These are phyloP conservation scores for Frankliniella intonsa DNA, from an alignment of 2,888 invertebrate genomes.

Conservation along the genomic window DNA sequence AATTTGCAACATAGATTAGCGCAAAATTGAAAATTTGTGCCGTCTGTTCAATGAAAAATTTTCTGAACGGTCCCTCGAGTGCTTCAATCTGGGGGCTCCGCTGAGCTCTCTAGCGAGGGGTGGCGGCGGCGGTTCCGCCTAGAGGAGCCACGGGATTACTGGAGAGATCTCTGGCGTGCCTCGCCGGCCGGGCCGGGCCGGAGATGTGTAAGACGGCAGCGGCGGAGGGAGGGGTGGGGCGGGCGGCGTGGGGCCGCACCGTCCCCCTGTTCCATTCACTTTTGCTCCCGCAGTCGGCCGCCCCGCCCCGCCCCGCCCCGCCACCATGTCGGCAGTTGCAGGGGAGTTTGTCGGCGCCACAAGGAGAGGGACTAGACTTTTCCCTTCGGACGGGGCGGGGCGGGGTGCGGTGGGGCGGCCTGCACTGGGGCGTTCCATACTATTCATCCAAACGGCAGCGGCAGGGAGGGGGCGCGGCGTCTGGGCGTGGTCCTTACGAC, in stretches of 20 bases:
- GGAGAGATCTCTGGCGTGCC: background rate
- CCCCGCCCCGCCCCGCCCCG: background rate
- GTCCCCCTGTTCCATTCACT: conserved; percentile 23
- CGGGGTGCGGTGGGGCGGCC: background rate
- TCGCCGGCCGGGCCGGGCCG: background rate
- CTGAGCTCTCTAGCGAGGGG: background rate
- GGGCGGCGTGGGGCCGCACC: background rate
- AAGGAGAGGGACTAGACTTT: background rate
- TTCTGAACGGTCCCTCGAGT: background rate
- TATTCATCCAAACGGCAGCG: background rate
- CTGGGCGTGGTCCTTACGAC: background rate
- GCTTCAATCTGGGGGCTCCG: background rate
- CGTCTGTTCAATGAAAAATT: too few relatives aligned
- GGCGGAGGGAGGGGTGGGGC: background rate
- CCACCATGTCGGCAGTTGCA: conserved; percentile 1
- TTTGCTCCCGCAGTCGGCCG: background rate
- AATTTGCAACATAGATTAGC: too few relatives aligned
- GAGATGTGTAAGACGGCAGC: too few relatives aligned
- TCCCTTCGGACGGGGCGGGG: background rate
- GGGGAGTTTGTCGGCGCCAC: conserved; percentile 8
- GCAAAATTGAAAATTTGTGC: too few relatives aligned
- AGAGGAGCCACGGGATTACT: too few relatives aligned
- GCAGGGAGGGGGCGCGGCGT: background rate
- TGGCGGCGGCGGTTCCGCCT: background rate
- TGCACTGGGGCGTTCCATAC: background rate